Conservation (phyloP, 2,797 vertebrate genomes). For the Alfaro cultratus region DNA sequence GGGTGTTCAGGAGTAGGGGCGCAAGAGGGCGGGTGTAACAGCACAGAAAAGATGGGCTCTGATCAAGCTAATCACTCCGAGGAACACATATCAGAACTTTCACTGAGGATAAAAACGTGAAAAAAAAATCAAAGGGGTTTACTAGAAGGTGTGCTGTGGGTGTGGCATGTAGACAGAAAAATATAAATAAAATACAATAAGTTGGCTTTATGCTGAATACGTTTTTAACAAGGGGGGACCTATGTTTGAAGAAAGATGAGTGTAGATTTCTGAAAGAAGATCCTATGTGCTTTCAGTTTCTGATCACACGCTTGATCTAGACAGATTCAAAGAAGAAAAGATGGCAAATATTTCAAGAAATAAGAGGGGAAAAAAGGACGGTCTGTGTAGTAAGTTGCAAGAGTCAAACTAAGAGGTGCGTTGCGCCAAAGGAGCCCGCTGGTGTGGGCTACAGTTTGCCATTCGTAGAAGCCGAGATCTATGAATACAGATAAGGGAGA, state of each 20-base stretch:
- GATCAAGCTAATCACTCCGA: conserved; percentile 50
- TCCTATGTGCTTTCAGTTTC: conserved; percentile 64
- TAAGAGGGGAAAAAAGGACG: conserved; percentile 33
- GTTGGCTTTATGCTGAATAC: conserved; percentile 8
- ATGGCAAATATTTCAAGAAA: conserved; percentile 75
- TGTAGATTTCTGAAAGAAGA: conserved; percentile 51
- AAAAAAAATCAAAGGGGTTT: conserved; percentile 30
- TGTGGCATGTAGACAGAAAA: conserved; percentile 8
- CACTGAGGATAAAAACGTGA: conserved; percentile 30
- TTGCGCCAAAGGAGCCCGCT: conserved; percentile 71
- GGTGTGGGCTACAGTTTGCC: conserved; percentile 77
- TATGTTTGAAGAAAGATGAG: conserved; percentile 52
- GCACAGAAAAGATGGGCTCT: conserved; percentile 54
- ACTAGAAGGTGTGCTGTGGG: conserved; percentile 26
- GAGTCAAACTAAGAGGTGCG: conserved; percentile 74
- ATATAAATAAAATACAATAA: conserved; percentile 34
- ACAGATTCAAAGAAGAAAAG: conserved; percentile 72
- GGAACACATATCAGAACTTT: conserved; percentile 38
- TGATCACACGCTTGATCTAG: conserved; percentile 78
- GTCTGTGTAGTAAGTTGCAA: conserved; percentile 61
- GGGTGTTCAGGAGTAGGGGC: neutral
- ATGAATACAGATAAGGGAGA: conserved; percentile 86
- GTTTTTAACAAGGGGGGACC: conserved; percentile 39
- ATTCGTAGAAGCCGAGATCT: conserved; percentile 79
- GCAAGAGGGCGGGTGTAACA: conserved; percentile 11